Evolutionary conservation across 2,113 vertebrate genomes (phyloP), one percentile per base, ranked within the genome.

Genomic region (Hypanus sabinus): DNA sequence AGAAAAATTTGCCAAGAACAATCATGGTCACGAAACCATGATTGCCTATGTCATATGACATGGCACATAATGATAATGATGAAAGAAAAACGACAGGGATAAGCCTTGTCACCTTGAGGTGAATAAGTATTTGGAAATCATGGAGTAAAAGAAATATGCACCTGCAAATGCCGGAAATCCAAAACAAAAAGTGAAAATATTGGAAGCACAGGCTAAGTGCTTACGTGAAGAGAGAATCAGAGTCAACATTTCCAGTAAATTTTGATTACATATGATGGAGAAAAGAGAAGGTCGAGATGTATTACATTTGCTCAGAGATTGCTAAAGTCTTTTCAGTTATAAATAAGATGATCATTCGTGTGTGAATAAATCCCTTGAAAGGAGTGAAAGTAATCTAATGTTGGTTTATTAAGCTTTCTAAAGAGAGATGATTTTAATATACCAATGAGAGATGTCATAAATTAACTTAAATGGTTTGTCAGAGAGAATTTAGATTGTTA

Each of bases 321-420:
- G 77, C 33, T 38, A 80, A 80, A 83, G 8, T 83, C 80, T 46
- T 20, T 55, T 83, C 46, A 22, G 36, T 24, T 24, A 3, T 22
- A 55, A 83, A 46, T 46, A 83, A 24, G 46, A 83, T 24, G 7
- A 83, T 11, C 76, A 38, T 14, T 33, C 77, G 16, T 14, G 36
- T n/a, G 33, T n/a, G 33, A 83, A 55, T 83, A 83, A 83, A 83
- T 83, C 80, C 20, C 76, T 36, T 55, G 38, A 38, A 83, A 46
- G 80, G 80, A 83, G 80, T 83, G 80, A 20, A 83, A 83, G 38
- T 38, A 83, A 83, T 38, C 79, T 81, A 36, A 81, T 81, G 38
- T 83, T 83, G 46, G 46, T 83, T 83, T 83, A 83, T 55, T 83
- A 83, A 24, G 18, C 38, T 8, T 83, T 83, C 80, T 55, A 10